Conservation (phyloP, 1,140 invertebrate species). For the Eufriesea mexicana region DNA sequence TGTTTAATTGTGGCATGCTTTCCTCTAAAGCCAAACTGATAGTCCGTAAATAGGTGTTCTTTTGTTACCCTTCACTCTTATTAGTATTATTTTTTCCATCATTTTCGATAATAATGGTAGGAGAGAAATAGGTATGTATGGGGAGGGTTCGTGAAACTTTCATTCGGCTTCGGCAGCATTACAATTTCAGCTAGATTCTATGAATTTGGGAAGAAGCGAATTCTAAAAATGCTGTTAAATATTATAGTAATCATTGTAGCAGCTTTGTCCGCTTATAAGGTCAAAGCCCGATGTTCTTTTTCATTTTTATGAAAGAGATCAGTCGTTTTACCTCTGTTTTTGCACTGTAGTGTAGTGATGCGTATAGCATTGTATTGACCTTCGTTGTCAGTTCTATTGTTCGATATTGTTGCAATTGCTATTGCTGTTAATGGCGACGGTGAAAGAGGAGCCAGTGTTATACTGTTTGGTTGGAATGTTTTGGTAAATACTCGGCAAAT, state of each 20-base stretch:
- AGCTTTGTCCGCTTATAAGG: slow-evolving; percentile 58
- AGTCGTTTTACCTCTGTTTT: not conserved
- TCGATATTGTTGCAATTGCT: not conserved
- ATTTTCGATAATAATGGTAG: too few relatives aligned
- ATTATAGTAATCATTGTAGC: slow-evolving; percentile 17
- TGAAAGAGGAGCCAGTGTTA: too few relatives aligned
- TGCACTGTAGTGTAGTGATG: not conserved
- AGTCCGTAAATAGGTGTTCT: slow-evolving; percentile 52
- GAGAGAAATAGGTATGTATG: slow-evolving; percentile 35
- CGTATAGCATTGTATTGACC: not conserved
- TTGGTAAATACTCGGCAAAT: slow-evolving; percentile 52
- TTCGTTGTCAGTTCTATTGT: not conserved
- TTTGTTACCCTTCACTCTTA: slow-evolving; percentile 16
- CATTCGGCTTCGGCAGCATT: slow-evolving; percentile 69
- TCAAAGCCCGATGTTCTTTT: slow-evolving; percentile 68
- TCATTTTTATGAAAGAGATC: slow-evolving; percentile 21
- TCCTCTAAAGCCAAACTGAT: slow-evolving; percentile 73
- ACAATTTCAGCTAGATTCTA: slow-evolving; percentile 76
- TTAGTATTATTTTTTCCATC: slow-evolving; percentile 27
- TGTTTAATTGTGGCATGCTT: slow-evolving; percentile 60
- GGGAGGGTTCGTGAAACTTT: slow-evolving; percentile 19
- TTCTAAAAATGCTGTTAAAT: slow-evolving; percentile 55
- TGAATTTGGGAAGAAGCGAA: slow-evolving; percentile 50
- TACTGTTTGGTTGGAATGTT: slow-evolving; percentile 11
- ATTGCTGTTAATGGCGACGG: too few relatives aligned